phyloP scores from a whole-genome alignment of 2,797 vertebrate genomes.

The Cryptoblepharus egeriae region DNA sequence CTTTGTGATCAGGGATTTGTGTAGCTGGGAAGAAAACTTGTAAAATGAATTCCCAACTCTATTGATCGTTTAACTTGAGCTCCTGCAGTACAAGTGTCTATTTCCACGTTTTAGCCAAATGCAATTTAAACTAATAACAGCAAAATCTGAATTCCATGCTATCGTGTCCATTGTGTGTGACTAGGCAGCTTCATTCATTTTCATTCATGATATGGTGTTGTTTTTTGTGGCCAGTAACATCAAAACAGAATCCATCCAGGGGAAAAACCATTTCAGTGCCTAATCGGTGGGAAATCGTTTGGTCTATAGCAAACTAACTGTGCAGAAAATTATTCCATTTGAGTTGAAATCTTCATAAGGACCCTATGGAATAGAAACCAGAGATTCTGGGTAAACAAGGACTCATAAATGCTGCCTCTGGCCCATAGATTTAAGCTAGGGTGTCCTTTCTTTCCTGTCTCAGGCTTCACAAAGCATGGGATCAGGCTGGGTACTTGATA shows the following conservation, averaged over 20 bases:
- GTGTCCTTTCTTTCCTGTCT: no score
- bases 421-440: no score
- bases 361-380: no score
- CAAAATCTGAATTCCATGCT: neutral
- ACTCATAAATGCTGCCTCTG: no score
- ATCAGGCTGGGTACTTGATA: no score
- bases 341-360: no score
- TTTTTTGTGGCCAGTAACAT: neutral
- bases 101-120: neutral
- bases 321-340: neutral
- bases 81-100: neutral
- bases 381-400: no score
- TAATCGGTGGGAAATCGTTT: neutral
- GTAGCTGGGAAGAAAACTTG: neutral
- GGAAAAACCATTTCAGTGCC: neutral
- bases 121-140: neutral
- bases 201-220: neutral
- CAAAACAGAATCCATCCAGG: neutral
- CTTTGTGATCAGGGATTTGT: neutral
- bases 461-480: no score
- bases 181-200: neutral
- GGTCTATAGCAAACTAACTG: neutral
- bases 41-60: conserved; percentile 5
- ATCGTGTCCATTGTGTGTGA: neutral
- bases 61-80: conserved; percentile 8